These are phyloP conservation scores for Pelusios castaneus DNA, from an alignment of 2,113 vertebrate genomes.

Conservation along the genomic window DNA sequence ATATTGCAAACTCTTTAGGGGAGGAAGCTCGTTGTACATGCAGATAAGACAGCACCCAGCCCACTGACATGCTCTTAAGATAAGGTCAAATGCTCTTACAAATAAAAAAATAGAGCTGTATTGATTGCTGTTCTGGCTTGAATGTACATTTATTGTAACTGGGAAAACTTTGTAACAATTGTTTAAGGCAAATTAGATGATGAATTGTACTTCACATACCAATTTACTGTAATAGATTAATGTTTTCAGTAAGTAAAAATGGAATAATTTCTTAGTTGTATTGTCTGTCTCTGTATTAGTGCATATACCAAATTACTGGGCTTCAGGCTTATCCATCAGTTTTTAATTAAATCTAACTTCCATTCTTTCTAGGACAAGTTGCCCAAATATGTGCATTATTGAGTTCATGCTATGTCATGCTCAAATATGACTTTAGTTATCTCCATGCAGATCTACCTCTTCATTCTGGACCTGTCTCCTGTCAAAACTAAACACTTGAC, in stretches of 20 bases:
- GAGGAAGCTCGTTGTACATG: neutral
- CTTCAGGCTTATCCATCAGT: neutral
- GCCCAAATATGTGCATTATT: neutral
- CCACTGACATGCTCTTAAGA: accelerated
- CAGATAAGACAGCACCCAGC: no score
- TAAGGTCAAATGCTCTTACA: neutral
- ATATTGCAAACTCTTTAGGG: neutral
- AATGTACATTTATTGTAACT: accelerated
- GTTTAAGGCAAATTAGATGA: neutral
- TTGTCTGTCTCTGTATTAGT: accelerated
- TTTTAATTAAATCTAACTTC: neutral
- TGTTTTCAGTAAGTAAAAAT: neutral
- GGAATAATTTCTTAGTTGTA: neutral
- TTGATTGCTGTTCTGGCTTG: neutral
- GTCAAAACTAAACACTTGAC: neutral
- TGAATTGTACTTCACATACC: neutral
- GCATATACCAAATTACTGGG: neutral
- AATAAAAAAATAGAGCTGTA: neutral
- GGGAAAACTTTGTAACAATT: neutral
- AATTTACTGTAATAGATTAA: neutral
- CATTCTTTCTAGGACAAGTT: neutral
- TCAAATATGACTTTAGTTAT: accelerated
- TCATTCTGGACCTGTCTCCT: neutral
- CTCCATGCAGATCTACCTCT: neutral
- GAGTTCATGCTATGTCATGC: accelerated